phyloP scores from a whole-genome alignment of 2,888 invertebrate genomes.

The Melanophora roralis region DNA sequence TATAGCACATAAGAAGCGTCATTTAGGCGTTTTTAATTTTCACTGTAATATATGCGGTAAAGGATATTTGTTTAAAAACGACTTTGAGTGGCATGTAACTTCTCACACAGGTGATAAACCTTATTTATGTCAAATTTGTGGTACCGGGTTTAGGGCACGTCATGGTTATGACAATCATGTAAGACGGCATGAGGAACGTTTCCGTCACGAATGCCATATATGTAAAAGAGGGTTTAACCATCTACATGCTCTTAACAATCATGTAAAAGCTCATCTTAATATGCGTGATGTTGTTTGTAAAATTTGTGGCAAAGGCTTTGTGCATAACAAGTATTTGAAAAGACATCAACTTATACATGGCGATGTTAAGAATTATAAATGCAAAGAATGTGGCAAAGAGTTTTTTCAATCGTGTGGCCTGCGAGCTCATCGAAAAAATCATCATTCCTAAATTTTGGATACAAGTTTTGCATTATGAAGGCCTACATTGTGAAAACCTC shows the following conservation, averaged over 20 bases:
- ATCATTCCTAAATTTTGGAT: conserved; percentile 26
- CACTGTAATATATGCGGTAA: conserved; percentile 52
- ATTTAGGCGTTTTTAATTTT: conserved; percentile 39
- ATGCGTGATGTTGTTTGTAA: conserved; percentile 32
- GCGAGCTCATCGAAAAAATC: conserved; percentile 51
- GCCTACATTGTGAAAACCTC: too few relatives aligned
- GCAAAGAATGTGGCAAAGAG: conserved; percentile 42
- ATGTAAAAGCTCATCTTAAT: conserved; percentile 42
- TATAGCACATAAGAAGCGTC: conserved; percentile 49
- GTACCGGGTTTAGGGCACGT: conserved; percentile 23
- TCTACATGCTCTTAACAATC: conserved; percentile 35
- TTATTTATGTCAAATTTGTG: conserved; percentile 42
- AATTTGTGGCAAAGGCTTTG: conserved; percentile 49
- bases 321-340: conserved; percentile 30
- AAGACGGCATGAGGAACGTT: conserved; percentile 32
- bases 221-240: conserved; percentile 42
- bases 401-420: conserved; percentile 70
- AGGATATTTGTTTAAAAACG: conserved; percentile 41
- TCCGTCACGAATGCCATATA: conserved; percentile 34
- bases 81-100: conserved; percentile 45
- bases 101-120: conserved; percentile 66
- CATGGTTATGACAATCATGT: conserved; percentile 42
- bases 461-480: too few relatives aligned
- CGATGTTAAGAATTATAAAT: conserved; percentile 29
- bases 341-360: conserved; percentile 45